Percentiles rank a stretch among this genome's conserved stretches.
Conservation (phyloP, 2,888 invertebrate genomes). For the Caenorhabditis wallacei region DNA sequence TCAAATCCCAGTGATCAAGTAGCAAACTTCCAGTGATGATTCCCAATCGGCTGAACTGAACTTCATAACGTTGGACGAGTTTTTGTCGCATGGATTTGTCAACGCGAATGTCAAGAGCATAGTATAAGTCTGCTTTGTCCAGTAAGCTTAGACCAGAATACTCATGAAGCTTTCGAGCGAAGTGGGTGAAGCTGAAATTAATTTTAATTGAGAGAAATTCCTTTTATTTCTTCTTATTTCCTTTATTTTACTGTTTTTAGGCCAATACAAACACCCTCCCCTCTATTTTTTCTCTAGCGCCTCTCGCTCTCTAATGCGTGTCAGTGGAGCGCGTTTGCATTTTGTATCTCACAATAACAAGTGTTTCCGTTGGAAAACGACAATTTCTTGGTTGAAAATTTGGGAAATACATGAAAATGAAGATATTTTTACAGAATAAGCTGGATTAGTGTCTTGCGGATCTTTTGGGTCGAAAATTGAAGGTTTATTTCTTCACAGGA, state of each 20-base stretch:
- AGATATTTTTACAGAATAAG: no score
- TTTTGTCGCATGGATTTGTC: not conserved
- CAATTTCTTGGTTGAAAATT: not conserved
- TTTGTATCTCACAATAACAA: not conserved
- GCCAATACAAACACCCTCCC: not conserved
- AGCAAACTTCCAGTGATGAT: slow-evolving; percentile 6
- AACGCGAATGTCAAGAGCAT: slow-evolving; percentile 10
- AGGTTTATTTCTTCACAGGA: no score
- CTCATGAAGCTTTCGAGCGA: slow-evolving; percentile 3
- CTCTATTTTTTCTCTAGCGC: not conserved
- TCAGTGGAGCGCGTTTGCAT: no score
- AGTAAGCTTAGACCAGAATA: not conserved
- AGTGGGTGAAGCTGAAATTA: slow-evolving; percentile 2
- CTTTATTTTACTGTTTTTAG: no score
- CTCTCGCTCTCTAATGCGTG: no score
- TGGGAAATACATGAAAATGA: no score
- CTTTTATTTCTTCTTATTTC: no score
- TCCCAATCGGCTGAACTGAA: not conserved
- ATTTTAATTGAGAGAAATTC: not conserved
- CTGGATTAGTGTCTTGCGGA: no score
- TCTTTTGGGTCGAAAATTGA: no score
- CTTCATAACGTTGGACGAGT: not conserved
- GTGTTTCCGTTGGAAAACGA: not conserved
- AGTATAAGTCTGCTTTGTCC: slow-evolving; percentile 28
- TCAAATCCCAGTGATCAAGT: slow-evolving; percentile 14